Base-by-base conservation (phyloP, 2,113 vertebrate genomes). In the Sminthopsis crassicaudata region DNA sequence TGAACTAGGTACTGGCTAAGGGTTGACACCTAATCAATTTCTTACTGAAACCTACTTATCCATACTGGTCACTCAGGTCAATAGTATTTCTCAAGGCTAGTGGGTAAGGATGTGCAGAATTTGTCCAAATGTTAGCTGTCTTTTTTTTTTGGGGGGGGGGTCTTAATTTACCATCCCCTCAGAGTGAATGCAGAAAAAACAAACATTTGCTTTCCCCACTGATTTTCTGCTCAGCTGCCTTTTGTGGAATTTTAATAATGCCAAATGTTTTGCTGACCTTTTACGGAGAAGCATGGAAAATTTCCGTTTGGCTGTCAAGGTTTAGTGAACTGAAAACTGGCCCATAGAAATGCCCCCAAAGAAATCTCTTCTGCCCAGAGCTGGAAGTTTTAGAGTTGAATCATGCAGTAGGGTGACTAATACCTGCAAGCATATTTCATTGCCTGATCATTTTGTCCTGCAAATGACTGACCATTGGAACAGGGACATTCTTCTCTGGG, bases 331-430 rank as follows among this genome's bases (percentile, higher is more conserved):
- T 22, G 0, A 92, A 94, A 0, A 27, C 6, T 2, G 19, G 3
- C 0, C 0, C 3, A 90, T 54, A 24, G 27, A 23, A 97, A 91
- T 16, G 26, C 36, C 92, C 26, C 6, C 0, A 84, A 4, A 0
- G 24, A 0, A 14, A 51, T 7, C 48, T 25, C 8, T 42, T 76
- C 26, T 53, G 3, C 12, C 4, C 9, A 54, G 30, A 26, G 0
- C 95, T 92, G 48, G 48, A 22, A 36, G 9, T 26, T 52, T 54
- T 88, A 0, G 10, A 0, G 46, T 12, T 1, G 16, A 95, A 24
- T 26, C 51, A 2, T 0, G 0, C 0, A 23, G 57, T 84, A 54
- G 19, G 26, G 95, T 53, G 10, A 0, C 0, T 9, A 93, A 46
- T 6, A 16, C 22, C 27, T 92, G 36, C 30, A 92, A 51, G 36